Evolutionary conservation across 2,113 vertebrate species (phyloP).

Genomic region (Apodemus sylvaticus): DNA sequence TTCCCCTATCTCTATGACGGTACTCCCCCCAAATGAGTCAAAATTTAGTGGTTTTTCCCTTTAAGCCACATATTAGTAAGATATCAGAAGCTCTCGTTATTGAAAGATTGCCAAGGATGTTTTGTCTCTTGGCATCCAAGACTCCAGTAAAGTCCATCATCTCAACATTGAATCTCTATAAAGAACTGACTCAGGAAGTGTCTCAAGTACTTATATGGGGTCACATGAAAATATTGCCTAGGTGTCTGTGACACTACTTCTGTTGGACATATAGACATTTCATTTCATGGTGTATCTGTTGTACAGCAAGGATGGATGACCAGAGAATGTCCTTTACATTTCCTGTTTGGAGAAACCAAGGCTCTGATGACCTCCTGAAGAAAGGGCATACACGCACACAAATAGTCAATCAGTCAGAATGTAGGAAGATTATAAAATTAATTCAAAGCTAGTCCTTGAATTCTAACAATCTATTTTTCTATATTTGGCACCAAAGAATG

Average conservation of each 20-base stretch:
- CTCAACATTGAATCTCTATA: neutral
- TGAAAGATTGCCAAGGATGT: neutral
- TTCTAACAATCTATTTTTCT: neutral
- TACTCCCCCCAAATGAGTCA: neutral
- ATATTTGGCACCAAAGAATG: neutral
- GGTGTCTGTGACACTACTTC: neutral
- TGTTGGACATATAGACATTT: neutral
- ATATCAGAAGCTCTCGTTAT: neutral
- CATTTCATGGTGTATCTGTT: neutral
- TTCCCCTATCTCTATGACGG: too few species aligned
- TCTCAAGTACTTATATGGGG: neutral
- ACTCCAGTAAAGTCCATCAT: neutral
- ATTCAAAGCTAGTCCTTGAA: neutral
- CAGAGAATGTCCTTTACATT: neutral
- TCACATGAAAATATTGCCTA: neutral
- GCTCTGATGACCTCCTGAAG: neutral
- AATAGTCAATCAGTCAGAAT: neutral
- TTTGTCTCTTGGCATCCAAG: neutral
- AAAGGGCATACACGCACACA: neutral
- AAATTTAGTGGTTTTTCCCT: neutral
- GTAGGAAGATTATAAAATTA: neutral
- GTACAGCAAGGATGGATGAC: neutral
- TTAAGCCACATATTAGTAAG: neutral
- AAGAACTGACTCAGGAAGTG: neutral
- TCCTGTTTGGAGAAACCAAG: neutral